phyloP scores from a whole-genome alignment of 2,888 invertebrate species.

The Stenoptilia bipunctidactyla region DNA sequence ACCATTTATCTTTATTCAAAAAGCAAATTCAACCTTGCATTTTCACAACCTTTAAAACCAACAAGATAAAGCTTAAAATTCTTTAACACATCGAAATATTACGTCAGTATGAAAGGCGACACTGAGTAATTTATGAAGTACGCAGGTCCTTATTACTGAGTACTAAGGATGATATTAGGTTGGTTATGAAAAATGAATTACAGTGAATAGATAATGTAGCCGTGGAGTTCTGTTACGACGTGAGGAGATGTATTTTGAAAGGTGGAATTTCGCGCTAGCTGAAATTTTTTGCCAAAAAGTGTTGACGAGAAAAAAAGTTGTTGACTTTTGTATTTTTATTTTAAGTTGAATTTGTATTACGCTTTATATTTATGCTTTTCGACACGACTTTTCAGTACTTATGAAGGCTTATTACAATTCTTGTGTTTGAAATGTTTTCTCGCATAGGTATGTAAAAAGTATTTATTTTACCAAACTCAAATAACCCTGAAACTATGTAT shows the following conservation, averaged over 20 bases:
- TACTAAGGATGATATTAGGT: constrained; percentile 33
- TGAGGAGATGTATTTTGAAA: background rate
- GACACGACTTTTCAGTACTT: no score
- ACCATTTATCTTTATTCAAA: constrained; percentile 61
- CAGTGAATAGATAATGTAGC: constrained; percentile 18
- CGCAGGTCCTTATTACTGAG: constrained; percentile 28
- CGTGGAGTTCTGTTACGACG: background rate
- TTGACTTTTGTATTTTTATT: no score
- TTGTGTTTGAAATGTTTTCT: no score
- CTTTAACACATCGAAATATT: background rate
- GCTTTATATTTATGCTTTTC: no score
- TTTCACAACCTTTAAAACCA: background rate
- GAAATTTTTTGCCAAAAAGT: no score
- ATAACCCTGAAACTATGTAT: no score
- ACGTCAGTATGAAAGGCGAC: constrained; percentile 22
- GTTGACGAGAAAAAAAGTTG: no score
- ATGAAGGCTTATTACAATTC: no score
- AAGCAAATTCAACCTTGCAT: constrained; percentile 16
- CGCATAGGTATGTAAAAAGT: no score
- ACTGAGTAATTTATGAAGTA: constrained; percentile 42
- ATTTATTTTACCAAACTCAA: no score
- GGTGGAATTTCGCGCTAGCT: background rate
- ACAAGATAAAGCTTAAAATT: constrained; percentile 14
- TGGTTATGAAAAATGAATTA: constrained; percentile 32
- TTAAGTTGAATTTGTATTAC: no score